A percentile compares a stretch with the other conserved stretches of the same genome.
Conservation (phyloP, 2,888 invertebrate genomes). For the Agapetus fuscipes region DNA sequence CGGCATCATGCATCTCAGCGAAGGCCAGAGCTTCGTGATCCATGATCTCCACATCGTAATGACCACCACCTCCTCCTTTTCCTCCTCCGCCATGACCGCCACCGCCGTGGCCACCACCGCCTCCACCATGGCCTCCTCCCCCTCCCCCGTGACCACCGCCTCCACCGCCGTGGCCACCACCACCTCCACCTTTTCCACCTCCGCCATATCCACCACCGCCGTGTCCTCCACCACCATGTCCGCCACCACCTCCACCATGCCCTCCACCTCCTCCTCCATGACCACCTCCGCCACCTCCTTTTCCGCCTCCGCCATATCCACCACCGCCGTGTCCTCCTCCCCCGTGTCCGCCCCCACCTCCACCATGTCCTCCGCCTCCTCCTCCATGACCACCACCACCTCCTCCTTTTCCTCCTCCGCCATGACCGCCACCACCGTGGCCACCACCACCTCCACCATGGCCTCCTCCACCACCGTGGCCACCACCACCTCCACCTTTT, state of each 20-base stretch:
- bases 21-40: not conserved
- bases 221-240: no score
- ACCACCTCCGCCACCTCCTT: not conserved
- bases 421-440: not conserved
- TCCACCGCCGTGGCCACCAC: not conserved
- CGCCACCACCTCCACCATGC: no score
- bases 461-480: not conserved
- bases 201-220: not conserved
- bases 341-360: no score
- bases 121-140: not conserved
- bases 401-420: not conserved
- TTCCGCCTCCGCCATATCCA: not conserved
- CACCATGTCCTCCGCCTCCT: not conserved
- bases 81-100: slow-evolving; percentile 5
- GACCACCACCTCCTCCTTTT: slow-evolving; percentile 4
- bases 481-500: not conserved
- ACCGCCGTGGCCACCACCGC: not conserved
- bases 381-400: no score
- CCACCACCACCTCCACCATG: not conserved
- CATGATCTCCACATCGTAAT: not conserved
- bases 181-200: not conserved
- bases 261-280: not conserved
- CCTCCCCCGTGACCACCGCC: not conserved
- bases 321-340: not conserved
- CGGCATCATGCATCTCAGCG: not conserved